Conservation (phyloP, 2,797 vertebrate species). For the Mormyrops attenuatus region DNA sequence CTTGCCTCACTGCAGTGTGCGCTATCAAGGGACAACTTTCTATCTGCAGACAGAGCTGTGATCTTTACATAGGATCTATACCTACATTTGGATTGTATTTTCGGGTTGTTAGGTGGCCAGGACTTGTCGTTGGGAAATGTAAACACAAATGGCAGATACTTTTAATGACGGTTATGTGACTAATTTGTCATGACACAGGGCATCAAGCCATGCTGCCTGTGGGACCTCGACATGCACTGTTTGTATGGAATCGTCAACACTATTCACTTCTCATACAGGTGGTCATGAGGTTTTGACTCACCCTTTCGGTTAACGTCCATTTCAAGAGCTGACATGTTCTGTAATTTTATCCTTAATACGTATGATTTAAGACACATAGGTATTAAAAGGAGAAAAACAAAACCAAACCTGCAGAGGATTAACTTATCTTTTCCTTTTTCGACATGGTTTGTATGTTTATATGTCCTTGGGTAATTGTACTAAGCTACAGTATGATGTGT, state of each 20-base stretch:
- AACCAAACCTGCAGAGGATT: background rate
- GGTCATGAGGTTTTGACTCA: background rate
- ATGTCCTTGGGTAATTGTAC: conserved; percentile 60
- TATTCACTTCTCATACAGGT: background rate
- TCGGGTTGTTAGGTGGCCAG: background rate
- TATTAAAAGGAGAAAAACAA: background rate
- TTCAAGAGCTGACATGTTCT: background rate
- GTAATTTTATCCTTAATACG: background rate
- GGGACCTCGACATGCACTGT: background rate
- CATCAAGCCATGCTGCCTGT: background rate
- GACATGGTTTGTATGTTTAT: background rate
- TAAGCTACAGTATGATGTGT: conserved; percentile 46
- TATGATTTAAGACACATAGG: conserved; percentile 28
- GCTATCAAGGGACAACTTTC: background rate
- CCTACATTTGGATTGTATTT: background rate
- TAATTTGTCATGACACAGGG: background rate
- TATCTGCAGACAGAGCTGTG: background rate
- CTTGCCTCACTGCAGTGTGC: background rate
- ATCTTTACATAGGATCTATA: background rate
- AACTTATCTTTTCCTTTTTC: background rate
- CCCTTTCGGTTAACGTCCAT: background rate
- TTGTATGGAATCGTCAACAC: background rate
- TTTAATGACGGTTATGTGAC: background rate
- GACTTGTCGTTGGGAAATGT: background rate
- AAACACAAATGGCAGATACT: background rate